These are phyloP conservation scores for Drosophila pruinosa DNA, from an alignment of 1,140 invertebrate species.

Conservation along the genomic window DNA sequence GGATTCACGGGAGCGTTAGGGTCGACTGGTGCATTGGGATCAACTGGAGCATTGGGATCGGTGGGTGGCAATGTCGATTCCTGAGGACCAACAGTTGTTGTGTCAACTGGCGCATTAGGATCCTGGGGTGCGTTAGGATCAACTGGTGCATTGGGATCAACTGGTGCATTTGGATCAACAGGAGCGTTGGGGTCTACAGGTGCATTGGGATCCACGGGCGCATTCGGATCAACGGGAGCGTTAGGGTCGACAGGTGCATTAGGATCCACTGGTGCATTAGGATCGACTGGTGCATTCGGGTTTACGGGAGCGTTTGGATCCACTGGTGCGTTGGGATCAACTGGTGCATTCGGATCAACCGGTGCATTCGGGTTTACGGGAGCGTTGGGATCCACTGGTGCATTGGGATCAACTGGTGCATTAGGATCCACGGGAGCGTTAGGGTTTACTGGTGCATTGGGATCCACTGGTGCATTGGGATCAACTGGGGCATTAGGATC, in stretches of 20 bases:
- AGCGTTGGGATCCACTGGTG: neutral
- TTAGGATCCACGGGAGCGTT: constrained; percentile 6
- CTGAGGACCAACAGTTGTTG: neutral
- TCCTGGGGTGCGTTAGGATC: constrained; percentile 6
- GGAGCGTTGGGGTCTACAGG: constrained; percentile 15
- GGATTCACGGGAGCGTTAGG: constrained; percentile 4
- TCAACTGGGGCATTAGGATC: constrained; percentile 26
- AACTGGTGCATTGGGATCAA: constrained; percentile 10
- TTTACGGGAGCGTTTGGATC: constrained; percentile 16
- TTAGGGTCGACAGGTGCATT: constrained; percentile 3
- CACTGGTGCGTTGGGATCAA: constrained; percentile 3
- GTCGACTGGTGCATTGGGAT: constrained; percentile 6
- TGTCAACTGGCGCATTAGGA: constrained; percentile 6
- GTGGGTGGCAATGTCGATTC: neutral
- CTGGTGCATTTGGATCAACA: constrained; percentile 19
- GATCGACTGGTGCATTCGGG: constrained; percentile 11
- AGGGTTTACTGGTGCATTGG: constrained; percentile 13
- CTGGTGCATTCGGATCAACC: neutral
- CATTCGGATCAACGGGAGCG: constrained; percentile 1
- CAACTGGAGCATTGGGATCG: neutral
- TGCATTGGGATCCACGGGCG: constrained; percentile 6
- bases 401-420: neutral
- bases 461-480: constrained; percentile 16
- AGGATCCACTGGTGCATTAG: constrained; percentile 2
- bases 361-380: constrained; percentile 11